phyloP scores from a whole-genome alignment of 1,140 invertebrate species.

The Anadara kagoshimensis region DNA sequence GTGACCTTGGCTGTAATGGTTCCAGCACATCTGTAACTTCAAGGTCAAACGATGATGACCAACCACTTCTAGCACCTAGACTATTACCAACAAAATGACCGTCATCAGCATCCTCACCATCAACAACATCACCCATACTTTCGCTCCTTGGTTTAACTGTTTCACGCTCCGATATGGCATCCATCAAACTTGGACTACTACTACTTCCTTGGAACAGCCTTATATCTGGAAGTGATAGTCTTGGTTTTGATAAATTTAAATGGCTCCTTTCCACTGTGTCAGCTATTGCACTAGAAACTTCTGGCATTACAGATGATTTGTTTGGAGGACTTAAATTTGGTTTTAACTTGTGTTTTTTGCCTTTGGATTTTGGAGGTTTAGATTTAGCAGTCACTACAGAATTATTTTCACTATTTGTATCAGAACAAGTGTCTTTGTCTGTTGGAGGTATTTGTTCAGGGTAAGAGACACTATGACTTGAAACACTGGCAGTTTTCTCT shows the following conservation, averaged over 20 bases:
- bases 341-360: slow-evolving; percentile 33
- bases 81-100: slow-evolving; percentile 78
- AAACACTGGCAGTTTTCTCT: too few species aligned
- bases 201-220: not conserved
- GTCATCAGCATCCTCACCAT: slow-evolving; percentile 11
- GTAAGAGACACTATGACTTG: too few species aligned
- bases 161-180: not conserved
- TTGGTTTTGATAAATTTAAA: slow-evolving; percentile 33
- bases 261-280: slow-evolving; percentile 31
- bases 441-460: too few species aligned
- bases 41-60: slow-evolving; percentile 77
- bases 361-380: not conserved
- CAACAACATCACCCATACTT: slow-evolving; percentile 2
- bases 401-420: too few species aligned
- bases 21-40: slow-evolving; percentile 32
- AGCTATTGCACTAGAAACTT: slow-evolving; percentile 49
- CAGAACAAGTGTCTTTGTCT: too few species aligned
- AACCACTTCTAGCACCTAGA: slow-evolving; percentile 79
- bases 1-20: not conserved
- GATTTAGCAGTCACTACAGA: too few species aligned
- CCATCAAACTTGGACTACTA: not conserved
- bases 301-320: slow-evolving; percentile 31
- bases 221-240: slow-evolving; percentile 33
- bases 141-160: slow-evolving; percentile 8
- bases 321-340: slow-evolving; percentile 37